Evolutionary conservation across 1,140 invertebrate genomes (phyloP), one percentile per base, ranked within the genome.

Genomic region (Palaemon carinicauda): DNA sequence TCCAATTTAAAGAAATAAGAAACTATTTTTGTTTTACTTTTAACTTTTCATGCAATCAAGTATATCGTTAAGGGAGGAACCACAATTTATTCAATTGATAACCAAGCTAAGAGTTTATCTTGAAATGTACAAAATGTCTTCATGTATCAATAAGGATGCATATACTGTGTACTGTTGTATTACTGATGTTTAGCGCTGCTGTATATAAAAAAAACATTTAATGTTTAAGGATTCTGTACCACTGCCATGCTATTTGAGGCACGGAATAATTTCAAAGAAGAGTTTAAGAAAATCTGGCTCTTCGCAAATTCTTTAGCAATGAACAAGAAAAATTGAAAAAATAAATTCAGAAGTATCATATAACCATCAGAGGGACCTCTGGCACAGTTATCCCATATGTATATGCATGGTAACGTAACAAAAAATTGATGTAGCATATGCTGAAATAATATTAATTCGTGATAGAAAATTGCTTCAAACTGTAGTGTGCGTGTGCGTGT

Each of bases 91-190:
- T 86, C 80, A 54, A 86, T 29, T 82, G 71, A 82, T 51, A 82
- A 82, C 77, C 79, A 80, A 86, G 33, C 77, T 51, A 80, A 86
- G 83, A 86, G 56, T 86, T 86, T 86, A 86, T 86, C 83, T 86
- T 54, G 83, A 86, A 86, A 86, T 86, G 83, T 86, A 86, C 83
- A 86, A 86, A 86, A 86, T 65, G 83, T 86, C 83, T 86, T 65
- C 56, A 86, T 86, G 77, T 80, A 80, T 80, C 83, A 75, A 33
- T 86, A 86, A 86, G 83, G 83, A 86, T 74, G 77, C 83, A 86
- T 86, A 41, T 41, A 80, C 77, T 53, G 77, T 86, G 83, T 86
- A 86, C 77, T 86, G 60, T 80, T 86, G 83, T 86, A 80, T 53
- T 86, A 86, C 83, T 86, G 83, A 71, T 86, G 83, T 86, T 78